phyloP scores from a whole-genome alignment of 2,888 invertebrate genomes.

The Prosopocoilus inquinatus region DNA sequence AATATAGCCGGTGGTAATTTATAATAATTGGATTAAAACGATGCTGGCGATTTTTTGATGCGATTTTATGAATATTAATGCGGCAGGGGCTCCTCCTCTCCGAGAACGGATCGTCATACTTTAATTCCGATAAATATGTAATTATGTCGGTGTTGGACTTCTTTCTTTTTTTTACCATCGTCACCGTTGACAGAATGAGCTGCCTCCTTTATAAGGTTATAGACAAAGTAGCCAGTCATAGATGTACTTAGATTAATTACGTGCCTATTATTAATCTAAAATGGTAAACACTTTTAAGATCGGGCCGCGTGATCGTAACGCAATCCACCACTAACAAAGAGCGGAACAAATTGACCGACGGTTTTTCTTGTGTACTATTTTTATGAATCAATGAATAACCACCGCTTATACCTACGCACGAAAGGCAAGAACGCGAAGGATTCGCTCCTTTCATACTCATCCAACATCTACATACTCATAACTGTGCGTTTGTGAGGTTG shows the following conservation, averaged over 20 bases:
- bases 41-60: background rate
- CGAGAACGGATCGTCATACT: slow-evolving; percentile 1
- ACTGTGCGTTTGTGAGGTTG: no score
- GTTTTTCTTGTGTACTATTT: no score
- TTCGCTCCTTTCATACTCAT: no score
- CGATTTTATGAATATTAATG: slow-evolving; percentile 10
- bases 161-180: background rate
- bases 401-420: no score
- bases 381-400: no score
- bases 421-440: no score
- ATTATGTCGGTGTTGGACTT: slow-evolving; percentile 1
- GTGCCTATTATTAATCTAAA: slow-evolving; percentile 25
- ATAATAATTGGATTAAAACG: slow-evolving; percentile 9
- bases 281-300: slow-evolving; percentile 7
- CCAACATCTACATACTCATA: no score
- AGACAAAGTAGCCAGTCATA: slow-evolving; percentile 24
- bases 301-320: slow-evolving; percentile 12
- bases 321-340: slow-evolving; percentile 5
- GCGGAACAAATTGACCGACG: slow-evolving; percentile 4
- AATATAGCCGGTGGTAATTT: slow-evolving; percentile 5
- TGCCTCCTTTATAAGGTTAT: slow-evolving; percentile 21
- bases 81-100: background rate
- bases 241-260: slow-evolving; percentile 27
- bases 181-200: slow-evolving; percentile 9
- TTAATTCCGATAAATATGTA: slow-evolving; percentile 7